phyloP scores from a whole-genome alignment of 2,113 vertebrate species.

The Drymodes brunneopygia region DNA sequence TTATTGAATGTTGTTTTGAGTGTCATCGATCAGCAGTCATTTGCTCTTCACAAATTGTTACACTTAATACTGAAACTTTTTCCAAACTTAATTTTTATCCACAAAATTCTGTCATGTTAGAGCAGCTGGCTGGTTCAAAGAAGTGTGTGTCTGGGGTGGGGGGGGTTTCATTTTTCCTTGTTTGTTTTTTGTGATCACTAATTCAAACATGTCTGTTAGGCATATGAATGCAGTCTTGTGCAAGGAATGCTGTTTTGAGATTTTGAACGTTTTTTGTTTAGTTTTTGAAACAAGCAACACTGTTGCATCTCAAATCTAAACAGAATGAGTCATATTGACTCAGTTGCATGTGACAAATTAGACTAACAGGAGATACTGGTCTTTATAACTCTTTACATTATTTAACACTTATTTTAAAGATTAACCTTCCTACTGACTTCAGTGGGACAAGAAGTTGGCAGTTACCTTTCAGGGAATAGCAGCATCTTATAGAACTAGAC shows the following conservation, averaged over 20 bases:
- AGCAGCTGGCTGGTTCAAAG: background rate
- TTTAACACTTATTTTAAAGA: background rate
- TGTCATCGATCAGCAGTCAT: background rate
- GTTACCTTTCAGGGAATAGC: background rate
- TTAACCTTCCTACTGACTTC: background rate
- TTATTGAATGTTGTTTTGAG: background rate
- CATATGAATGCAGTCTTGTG: background rate
- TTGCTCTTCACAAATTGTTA: background rate
- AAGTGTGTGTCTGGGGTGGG: background rate
- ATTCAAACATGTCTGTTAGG: background rate
- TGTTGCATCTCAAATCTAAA: background rate
- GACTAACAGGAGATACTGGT: background rate
- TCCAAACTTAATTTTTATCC: background rate
- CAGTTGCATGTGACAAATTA: background rate
- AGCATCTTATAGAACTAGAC: background rate
- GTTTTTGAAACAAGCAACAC: background rate
- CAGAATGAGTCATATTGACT: background rate
- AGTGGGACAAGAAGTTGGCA: background rate
- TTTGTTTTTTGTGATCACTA: background rate
- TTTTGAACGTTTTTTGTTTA: background rate
- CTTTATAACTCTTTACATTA: background rate
- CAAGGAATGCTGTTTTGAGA: background rate
- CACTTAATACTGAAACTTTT: background rate
- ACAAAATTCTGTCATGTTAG: background rate
- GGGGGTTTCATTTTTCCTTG: background rate